Conservation (phyloP, 2,797 vertebrate species). For the Sardinella longiceps region DNA sequence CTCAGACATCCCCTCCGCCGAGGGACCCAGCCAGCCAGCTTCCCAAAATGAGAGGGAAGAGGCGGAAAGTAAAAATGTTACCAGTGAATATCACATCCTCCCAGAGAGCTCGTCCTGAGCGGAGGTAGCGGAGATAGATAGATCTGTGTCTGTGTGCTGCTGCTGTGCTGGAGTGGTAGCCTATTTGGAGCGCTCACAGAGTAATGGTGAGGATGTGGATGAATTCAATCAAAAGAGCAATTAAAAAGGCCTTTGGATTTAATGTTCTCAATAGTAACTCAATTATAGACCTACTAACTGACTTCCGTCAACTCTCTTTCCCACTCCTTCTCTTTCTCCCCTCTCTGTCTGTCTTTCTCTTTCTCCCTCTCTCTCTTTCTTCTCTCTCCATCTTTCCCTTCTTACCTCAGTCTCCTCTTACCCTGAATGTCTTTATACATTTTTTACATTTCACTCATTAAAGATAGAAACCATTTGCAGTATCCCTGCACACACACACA, state of each 20-base stretch:
- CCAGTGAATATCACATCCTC: neutral
- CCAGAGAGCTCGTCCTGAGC: neutral
- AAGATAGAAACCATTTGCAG: neutral
- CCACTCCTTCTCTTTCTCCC: neutral
- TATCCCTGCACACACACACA: neutral
- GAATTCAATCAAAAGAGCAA: neutral
- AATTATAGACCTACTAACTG: neutral
- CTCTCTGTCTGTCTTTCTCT: too few species aligned
- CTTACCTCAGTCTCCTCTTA: neutral
- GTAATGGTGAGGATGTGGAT: neutral
- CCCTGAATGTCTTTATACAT: conserved; percentile 1
- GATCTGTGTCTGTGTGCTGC: neutral
- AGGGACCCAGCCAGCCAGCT: neutral
- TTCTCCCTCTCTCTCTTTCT: neutral
- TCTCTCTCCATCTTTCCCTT: neutral
- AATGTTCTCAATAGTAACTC: neutral
- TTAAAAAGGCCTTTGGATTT: neutral
- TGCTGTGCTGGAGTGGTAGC: neutral
- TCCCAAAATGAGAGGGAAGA: neutral
- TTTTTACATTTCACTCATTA: neutral
- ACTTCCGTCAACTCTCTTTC: neutral
- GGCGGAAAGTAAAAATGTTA: neutral
- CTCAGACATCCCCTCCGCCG: conserved; percentile 1
- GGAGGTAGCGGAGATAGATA: too few species aligned
- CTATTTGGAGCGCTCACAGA: neutral